phyloP scores from a whole-genome alignment of 37 sponge, comb jelly and placozoan species.

The Eunapius fragilis region DNA sequence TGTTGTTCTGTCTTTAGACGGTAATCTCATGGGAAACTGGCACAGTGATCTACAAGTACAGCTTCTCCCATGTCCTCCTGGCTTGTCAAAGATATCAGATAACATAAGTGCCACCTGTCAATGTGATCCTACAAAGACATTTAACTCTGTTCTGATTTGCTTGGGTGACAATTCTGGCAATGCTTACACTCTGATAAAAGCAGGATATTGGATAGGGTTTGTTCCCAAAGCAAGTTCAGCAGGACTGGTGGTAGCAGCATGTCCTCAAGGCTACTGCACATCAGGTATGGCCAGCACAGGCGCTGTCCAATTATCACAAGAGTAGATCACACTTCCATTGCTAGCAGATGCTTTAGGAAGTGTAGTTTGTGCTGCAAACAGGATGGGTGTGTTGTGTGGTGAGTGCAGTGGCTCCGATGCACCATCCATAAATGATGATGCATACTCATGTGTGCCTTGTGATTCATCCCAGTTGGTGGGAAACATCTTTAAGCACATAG shows the following conservation, averaged over 20 bases:
- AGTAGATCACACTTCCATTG: too few species aligned
- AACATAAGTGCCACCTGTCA: not conserved
- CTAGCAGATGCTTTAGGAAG: too few species aligned
- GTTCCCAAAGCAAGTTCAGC: not conserved
- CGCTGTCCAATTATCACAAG: too few species aligned
- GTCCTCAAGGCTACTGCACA: too few species aligned
- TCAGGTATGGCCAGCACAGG: too few species aligned
- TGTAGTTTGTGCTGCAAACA: not conserved
- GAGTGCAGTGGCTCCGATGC: not conserved
- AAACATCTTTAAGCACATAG: conserved; percentile 6
- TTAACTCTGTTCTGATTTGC: not conserved
- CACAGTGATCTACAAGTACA: not conserved
- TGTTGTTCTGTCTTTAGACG: conserved; percentile 1
- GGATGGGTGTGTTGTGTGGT: conserved; percentile 24
- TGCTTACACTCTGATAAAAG: not conserved
- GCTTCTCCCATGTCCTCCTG: conserved; percentile 17
- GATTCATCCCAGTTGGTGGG: not conserved
- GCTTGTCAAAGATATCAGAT: not conserved
- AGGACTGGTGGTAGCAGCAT: too few species aligned
- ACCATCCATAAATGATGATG: conserved; percentile 13
- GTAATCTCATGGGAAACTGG: not conserved
- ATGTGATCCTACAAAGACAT: not conserved
- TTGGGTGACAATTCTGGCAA: not conserved
- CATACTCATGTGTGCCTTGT: conserved; percentile 11
- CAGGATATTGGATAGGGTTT: conserved; percentile 1